Conservation (phyloP, 2,888 invertebrate species). For the Ophioninae sp. region DNA sequence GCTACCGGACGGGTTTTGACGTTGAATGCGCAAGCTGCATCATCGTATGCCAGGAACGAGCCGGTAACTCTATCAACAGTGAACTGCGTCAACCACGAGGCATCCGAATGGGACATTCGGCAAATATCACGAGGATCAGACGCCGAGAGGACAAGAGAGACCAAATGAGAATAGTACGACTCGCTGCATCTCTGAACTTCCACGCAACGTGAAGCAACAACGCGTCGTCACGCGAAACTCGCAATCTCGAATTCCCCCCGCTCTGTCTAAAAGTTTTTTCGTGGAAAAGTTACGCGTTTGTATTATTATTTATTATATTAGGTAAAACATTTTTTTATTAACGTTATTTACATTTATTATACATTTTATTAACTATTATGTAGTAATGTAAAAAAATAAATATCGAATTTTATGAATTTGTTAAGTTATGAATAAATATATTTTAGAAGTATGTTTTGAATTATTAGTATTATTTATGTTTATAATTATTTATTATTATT, state of each 20-base stretch:
- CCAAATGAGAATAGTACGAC: neutral
- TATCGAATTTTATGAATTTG: no score
- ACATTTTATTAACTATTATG: no score
- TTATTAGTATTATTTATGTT: no score
- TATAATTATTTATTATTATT: no score
- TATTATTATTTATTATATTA: no score
- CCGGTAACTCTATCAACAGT: neutral
- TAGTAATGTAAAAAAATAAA: no score
- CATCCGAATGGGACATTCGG: slow-evolving; percentile 57
- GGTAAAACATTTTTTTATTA: no score
- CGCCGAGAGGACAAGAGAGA: neutral
- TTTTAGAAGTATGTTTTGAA: no score
- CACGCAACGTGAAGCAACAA: slow-evolving; percentile 12
- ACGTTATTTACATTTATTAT: no score
- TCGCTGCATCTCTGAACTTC: slow-evolving; percentile 10
- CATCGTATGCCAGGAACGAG: slow-evolving; percentile 38
- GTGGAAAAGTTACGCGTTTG: no score
- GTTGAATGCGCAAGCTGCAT: slow-evolving; percentile 10
- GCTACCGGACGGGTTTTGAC: slow-evolving; percentile 11
- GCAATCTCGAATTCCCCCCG: slow-evolving; percentile 29
- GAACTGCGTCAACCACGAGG: slow-evolving; percentile 30
- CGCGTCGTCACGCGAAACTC: slow-evolving; percentile 52
- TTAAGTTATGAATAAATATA: no score
- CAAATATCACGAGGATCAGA: slow-evolving; percentile 17
- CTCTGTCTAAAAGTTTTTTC: no score